These are phyloP conservation scores for Sigmodon hispidus DNA, from an alignment of 2,113 vertebrate genomes.

Conservation along the genomic window DNA sequence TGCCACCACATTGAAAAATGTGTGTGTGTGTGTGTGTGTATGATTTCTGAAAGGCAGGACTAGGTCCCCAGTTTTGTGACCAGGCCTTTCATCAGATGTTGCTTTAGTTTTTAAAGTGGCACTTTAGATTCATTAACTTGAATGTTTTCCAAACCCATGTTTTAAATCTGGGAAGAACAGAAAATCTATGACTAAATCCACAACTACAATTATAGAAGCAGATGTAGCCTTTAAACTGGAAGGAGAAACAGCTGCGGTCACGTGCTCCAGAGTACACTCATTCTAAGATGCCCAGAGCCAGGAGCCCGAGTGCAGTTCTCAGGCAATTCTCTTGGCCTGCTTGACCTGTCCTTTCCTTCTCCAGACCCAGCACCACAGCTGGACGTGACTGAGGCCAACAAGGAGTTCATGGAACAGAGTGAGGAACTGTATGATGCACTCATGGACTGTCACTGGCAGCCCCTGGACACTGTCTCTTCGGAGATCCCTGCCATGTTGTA, in stretches of 20 bases:
- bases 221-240: neutral
- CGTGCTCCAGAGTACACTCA: neutral
- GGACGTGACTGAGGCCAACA: constrained; percentile 93
- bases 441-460: constrained; percentile 94
- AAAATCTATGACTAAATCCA: neutral
- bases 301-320: neutral
- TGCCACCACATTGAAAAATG: neutral
- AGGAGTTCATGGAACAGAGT: constrained; percentile 93
- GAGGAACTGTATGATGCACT: constrained; percentile 95
- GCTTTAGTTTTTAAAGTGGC: neutral
- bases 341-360: neutral
- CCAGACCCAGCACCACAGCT: constrained; percentile 90
- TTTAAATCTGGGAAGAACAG: neutral
- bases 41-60: neutral
- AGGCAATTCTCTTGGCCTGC: too few relatives aligned
- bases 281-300: too few relatives aligned
- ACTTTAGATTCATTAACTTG: neutral
- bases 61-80: neutral
- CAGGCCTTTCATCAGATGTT: neutral
- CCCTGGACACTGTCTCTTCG: constrained; percentile 87
- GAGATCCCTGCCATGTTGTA: constrained; percentile 86
- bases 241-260: neutral
- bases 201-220: neutral
- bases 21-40: neutral
- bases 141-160: neutral